These are phyloP conservation scores for Ptychochromis oligacanthus DNA, from an alignment of 2,113 vertebrate genomes.

Conservation along the genomic window DNA sequence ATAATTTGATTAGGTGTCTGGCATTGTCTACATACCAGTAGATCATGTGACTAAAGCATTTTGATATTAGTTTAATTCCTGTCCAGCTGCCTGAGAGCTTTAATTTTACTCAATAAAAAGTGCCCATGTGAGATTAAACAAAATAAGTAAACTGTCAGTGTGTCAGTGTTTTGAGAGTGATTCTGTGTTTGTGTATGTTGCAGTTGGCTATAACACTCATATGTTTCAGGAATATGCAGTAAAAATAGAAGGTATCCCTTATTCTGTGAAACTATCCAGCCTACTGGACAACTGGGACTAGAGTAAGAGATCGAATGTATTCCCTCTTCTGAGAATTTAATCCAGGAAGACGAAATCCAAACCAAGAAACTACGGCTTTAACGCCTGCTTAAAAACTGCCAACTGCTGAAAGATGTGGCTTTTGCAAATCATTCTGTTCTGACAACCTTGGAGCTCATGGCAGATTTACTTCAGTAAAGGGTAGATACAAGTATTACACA, in stretches of 20 bases:
- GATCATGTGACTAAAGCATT: not conserved
- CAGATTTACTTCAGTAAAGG: constrained; percentile 26
- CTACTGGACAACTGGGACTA: constrained; percentile 2
- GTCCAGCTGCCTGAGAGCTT: not conserved
- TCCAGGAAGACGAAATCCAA: constrained; percentile 36
- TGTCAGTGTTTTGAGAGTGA: not conserved
- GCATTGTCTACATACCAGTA: not conserved
- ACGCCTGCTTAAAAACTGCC: constrained; percentile 27
- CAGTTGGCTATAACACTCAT: not conserved
- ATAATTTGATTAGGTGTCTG: not conserved
- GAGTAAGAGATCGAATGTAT: constrained; percentile 26
- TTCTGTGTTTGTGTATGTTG: not conserved
- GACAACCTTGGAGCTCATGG: constrained; percentile 4
- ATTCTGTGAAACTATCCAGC: constrained; percentile 62
- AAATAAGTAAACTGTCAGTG: not conserved
- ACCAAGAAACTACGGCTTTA: constrained; percentile 17
- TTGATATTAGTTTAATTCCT: not conserved
- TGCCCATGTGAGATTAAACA: not conserved
- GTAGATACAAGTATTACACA: constrained; percentile 36
- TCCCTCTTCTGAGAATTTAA: constrained; percentile 40
- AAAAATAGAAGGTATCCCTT: constrained; percentile 46
- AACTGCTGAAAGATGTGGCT: constrained; percentile 24
- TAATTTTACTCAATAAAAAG: not conserved
- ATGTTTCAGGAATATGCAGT: constrained; percentile 8
- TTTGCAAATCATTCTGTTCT: not conserved